Evolutionary conservation across 2,113 vertebrate species (phyloP).

Genomic region (Alethe diademata): DNA sequence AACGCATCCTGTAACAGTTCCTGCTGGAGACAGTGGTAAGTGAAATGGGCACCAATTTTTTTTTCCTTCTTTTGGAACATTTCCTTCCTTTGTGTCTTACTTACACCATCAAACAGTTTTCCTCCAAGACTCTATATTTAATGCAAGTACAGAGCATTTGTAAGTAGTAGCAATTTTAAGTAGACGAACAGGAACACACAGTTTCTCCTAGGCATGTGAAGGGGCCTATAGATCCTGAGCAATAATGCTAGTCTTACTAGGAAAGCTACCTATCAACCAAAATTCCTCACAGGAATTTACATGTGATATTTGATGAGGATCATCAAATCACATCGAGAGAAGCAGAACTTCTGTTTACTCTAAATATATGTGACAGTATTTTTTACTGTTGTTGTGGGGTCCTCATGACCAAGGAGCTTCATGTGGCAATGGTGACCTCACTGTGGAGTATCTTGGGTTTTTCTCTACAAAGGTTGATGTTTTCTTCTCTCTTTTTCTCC

Average conservation of each 20-base stretch:
- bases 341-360: background rate
- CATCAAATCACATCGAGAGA: background rate
- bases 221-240: background rate
- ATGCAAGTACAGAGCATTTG: background rate
- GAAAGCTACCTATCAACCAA: background rate
- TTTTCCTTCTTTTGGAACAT: background rate
- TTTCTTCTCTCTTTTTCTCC: background rate
- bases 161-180: background rate
- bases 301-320: background rate
- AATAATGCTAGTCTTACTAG: background rate
- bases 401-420: background rate
- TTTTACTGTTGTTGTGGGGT: background rate
- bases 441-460: background rate
- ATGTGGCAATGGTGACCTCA: background rate
- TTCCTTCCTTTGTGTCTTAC: background rate
- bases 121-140: background rate
- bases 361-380: background rate
- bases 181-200: background rate
- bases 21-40: slow-evolving; percentile 90
- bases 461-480: background rate
- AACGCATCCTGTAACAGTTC: slow-evolving; percentile 84
- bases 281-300: background rate
- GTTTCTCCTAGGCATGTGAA: background rate
- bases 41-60: background rate
- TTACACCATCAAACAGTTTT: background rate